Evolutionary conservation across 2,113 vertebrate genomes (phyloP).

Genomic region (Bombycilla garrulus): DNA sequence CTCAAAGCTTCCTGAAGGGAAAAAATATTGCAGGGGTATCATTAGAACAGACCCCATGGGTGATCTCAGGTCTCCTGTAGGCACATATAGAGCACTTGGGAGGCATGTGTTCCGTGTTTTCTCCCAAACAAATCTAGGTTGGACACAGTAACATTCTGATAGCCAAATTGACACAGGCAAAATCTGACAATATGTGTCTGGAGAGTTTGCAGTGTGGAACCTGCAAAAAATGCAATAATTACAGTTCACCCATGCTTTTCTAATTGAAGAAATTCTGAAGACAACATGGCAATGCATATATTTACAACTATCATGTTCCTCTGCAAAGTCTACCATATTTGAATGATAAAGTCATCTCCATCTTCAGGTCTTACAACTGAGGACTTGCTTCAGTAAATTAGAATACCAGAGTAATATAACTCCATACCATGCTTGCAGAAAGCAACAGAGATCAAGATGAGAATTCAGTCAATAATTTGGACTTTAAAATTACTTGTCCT

Average conservation of each 20-base stretch:
- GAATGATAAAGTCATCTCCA: neutral
- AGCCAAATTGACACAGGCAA: neutral
- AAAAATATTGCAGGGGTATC: neutral
- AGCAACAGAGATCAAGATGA: neutral
- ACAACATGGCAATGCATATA: neutral
- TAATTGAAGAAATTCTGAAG: neutral
- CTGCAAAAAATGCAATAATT: neutral
- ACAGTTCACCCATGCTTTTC: neutral
- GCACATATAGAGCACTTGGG: neutral
- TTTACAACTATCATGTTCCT: neutral
- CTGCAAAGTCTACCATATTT: neutral
- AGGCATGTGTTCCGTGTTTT: neutral
- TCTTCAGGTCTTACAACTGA: neutral
- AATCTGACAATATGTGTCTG: neutral
- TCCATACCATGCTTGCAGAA: neutral
- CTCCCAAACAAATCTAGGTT: neutral
- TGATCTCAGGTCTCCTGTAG: accelerated
- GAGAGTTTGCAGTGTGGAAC: neutral
- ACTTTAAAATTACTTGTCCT: neutral
- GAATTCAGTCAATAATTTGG: neutral
- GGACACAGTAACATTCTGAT: neutral
- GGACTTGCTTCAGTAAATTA: neutral
- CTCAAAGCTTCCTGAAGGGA: neutral
- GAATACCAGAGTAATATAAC: neutral
- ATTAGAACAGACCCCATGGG: neutral